Evolutionary conservation across 2,113 vertebrate species (phyloP).

Genomic region (Neotragus moschatus): DNA sequence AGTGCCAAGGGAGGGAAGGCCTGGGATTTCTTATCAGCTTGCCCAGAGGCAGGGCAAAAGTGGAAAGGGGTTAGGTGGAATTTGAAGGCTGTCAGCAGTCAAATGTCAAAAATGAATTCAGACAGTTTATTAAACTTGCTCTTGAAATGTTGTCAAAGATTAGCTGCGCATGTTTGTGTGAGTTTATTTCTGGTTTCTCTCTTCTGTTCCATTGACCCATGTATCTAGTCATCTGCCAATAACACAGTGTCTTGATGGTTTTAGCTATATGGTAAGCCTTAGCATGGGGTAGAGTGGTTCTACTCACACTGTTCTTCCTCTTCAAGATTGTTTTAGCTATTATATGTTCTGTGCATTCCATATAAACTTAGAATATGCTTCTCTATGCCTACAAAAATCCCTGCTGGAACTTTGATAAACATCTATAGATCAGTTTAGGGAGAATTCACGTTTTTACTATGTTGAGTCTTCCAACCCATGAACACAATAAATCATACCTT

Average conservation of each 20-base stretch:
- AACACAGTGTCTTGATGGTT: not conserved
- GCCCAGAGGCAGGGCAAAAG: not conserved
- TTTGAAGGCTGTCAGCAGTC: not conserved
- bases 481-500: not conserved
- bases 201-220: not conserved
- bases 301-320: not conserved
- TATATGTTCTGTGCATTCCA: not conserved
- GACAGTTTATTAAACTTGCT: not conserved
- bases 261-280: not conserved
- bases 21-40: not conserved
- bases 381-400: not conserved
- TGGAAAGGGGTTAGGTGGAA: not conserved
- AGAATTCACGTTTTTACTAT: not conserved
- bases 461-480: not conserved
- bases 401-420: not conserved
- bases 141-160: not conserved
- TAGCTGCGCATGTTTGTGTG: not conserved
- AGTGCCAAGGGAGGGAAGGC: not conserved
- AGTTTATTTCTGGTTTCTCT: not conserved
- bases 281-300: not conserved
- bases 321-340: not conserved
- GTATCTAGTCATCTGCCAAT: not conserved
- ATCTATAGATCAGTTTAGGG: not conserved
- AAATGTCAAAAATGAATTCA: not conserved
- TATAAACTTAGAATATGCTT: not conserved